A percentile compares a stretch with the other conserved stretches of the same genome.
phyloP scores from a whole-genome alignment of 2,113 vertebrate species.

The Pandion haliaetus region DNA sequence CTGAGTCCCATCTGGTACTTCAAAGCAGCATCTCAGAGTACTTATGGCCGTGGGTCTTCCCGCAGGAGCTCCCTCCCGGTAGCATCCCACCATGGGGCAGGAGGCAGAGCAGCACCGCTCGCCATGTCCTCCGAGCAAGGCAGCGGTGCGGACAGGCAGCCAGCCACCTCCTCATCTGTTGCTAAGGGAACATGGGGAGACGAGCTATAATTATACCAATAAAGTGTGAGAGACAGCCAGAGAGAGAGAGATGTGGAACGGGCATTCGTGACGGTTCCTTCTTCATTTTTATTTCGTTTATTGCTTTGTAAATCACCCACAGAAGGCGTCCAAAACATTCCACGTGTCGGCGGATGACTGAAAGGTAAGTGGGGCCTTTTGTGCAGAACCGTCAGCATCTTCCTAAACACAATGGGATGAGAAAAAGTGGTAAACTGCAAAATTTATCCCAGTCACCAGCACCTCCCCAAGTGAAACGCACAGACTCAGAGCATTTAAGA shows the following conservation, averaged over 20 bases:
- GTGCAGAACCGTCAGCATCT: not conserved
- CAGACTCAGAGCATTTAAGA: not conserved
- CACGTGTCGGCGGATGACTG: not conserved
- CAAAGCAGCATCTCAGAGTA: not conserved
- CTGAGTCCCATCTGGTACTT: not conserved
- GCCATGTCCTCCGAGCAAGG: not conserved
- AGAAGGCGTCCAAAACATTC: not conserved
- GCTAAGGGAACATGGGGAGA: constrained; percentile 27
- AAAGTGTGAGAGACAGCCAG: constrained; percentile 9
- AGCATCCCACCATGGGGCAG: not conserved
- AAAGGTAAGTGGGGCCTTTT: not conserved
- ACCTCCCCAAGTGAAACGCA: not conserved
- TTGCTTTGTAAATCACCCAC: not conserved
- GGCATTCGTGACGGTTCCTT: not conserved
- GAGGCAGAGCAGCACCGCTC: not conserved
- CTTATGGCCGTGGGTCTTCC: not conserved
- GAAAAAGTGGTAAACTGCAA: not conserved
- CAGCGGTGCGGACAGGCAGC: not conserved
- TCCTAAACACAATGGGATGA: not conserved
- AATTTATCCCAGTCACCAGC: not conserved
- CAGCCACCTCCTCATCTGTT: constrained; percentile 44
- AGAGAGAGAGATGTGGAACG: not conserved
- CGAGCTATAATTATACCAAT: constrained; percentile 35
- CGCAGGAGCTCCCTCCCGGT: not conserved
- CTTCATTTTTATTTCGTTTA: not conserved